Base-by-base conservation (phyloP, 2,797 vertebrate genomes). In the Ctenopoma multispine region DNA sequence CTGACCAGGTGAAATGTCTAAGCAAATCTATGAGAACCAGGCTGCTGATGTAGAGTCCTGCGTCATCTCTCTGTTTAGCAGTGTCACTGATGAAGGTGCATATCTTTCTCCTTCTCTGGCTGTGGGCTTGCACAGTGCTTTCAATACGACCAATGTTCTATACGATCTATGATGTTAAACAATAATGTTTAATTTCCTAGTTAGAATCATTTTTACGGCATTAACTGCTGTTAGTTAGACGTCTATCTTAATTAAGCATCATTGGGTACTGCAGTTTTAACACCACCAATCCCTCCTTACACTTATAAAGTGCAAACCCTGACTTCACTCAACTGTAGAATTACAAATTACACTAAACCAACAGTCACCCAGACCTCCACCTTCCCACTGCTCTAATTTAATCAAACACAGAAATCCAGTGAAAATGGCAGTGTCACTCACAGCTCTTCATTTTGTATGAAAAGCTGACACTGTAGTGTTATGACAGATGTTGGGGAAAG, bases 1-100 rank as follows among this genome's bases (percentile, higher is more conserved):
- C 69, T 72, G 80, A 88, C 75, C 80, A 88, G 82, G 82, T 91
- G 70, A 86, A 86, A 85, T 58, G 68, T 24, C 82, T 3, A 1
- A 57, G 69, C 64, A 50, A 47, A 79, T 82, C 69, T 67, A 40
- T 55, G 40, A 81, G 36, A 31, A 41, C 31, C 17, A 57, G 17
- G 43, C 34, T 53, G 63, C 72, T 84, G 80, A 69, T 36, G 66
- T 14, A 43, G 64, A 74, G 50, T 31, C 63, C 59, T n/a, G 17
- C 59, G 8, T 74, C 71, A 60, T 65, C 50, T 53, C 62, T 69
- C 47, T 57, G 21, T 63, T 64, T 31, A 60, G 61, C 40, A n/a
- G 6, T 31, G 34, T 70, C 64, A 56, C 41, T 64, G 41, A 56
- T 38, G 21, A 46, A 57, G 59, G 46, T 20, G 55, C 18, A 48